Base-by-base conservation (phyloP, 1,140 invertebrate species). In the Heliconius melpomene region DNA sequence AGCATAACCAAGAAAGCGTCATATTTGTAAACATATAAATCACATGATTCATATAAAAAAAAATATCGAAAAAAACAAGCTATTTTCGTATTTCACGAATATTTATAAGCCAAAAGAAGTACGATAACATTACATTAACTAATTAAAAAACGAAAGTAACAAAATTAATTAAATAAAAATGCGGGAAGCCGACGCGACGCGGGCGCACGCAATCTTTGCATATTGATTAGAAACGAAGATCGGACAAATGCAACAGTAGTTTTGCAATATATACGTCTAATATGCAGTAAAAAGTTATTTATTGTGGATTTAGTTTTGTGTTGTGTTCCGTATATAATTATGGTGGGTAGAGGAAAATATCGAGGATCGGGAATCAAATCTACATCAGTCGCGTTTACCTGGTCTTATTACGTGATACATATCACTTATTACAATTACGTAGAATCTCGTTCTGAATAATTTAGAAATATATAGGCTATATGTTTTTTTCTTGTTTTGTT, bases 121-220 rank as follows among this genome's bases (percentile, higher is more conserved):
- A 23, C 77, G 52, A 36, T 78, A 78, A 72, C 84, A 80, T 83
- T 54, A 77, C 80, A 83, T 84, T 86, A 81, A 78, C 79, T 79
- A 71, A 83, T 81, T 82, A 84, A 86, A 86, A 87, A 87, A 85
- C 79, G 83, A 85, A 86, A 86, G 83, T 83, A 79, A 78, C 79
- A 75, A 73, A 85, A 83, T 91, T 89, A 89, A 91, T 91, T 90
- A 91, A 91, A 91, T 87, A 89, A 91, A 88, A 88, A 86, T 84
- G 75, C 80, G 85, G 83, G 82, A 83, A 79, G 71, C 50, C 50
- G 50, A 52, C 18, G 50, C 80, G 70, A 83, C 82, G 86, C 86
- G 72, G 80, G 79, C 86, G 83, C 87, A 87, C 85, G 89, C 88
- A 81, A 87, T 85, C 79, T 90, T 88, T 87, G 87, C 89, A 91